phyloP scores from a whole-genome alignment of 37 sponge, comb jelly and placozoan species.

The Cliona cf. orientalis region DNA sequence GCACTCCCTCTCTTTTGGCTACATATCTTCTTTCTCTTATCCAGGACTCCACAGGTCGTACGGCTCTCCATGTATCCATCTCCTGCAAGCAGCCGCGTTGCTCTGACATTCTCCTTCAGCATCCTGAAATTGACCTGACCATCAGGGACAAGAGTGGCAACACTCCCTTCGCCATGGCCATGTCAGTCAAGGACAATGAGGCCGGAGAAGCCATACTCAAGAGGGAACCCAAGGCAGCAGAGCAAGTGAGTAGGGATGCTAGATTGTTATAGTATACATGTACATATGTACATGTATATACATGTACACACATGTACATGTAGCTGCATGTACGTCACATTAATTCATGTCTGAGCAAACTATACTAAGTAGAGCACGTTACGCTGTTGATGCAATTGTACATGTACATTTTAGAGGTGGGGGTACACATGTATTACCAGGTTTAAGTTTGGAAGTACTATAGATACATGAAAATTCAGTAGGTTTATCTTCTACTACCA shows the following conservation, averaged over 20 bases:
- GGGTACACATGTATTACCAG: too few species aligned
- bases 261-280: not conserved
- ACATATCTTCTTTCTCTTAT: not conserved
- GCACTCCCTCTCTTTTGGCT: not conserved
- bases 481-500: too few species aligned
- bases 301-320: too few species aligned
- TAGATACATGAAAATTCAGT: too few species aligned
- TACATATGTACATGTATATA: not conserved
- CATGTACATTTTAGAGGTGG: too few species aligned
- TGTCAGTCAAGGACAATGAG: conserved; percentile 79
- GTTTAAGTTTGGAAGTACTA: too few species aligned
- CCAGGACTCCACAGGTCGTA: conserved; percentile 81
- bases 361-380: too few species aligned
- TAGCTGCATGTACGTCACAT: not conserved
- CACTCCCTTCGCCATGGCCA: conserved; percentile 91
- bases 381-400: too few species aligned
- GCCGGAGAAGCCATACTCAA: conserved; percentile 82
- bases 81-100: conserved; percentile 70
- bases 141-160: conserved; percentile 65
- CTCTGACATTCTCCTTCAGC: conserved; percentile 77
- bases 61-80: conserved; percentile 90
- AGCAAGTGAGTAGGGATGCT: conserved; percentile 55
- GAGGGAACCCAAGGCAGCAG: conserved; percentile 91
- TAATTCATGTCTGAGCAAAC: too few species aligned
- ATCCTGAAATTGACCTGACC: conserved; percentile 83